Conservation (phyloP, 2,113 vertebrate genomes). For the Dolichotis patagonum region DNA sequence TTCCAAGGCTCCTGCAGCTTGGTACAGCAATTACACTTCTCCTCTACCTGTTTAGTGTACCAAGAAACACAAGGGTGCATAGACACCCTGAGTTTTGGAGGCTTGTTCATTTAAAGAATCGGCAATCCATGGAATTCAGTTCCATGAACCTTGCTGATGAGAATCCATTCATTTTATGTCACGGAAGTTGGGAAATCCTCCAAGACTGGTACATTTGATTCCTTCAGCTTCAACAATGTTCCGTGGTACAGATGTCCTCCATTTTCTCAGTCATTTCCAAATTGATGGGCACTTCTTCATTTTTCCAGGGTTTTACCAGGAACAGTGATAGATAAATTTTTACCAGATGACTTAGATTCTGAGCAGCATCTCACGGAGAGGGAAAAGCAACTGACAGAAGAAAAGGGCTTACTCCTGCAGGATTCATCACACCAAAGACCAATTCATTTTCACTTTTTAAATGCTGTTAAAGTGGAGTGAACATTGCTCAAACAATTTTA, state of each 20-base stretch:
- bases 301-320: neutral
- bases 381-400: neutral
- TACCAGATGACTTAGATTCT: neutral
- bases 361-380: neutral
- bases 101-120: neutral
- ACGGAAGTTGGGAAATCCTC: neutral
- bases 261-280: neutral
- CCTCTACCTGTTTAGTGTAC: neutral
- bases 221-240: neutral
- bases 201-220: neutral
- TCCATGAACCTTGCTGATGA: neutral
- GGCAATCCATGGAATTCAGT: neutral
- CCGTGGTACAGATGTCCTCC: neutral
- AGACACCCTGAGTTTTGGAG: neutral
- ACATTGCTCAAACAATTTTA: no score
- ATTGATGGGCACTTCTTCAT: neutral
- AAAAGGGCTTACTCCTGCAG: neutral
- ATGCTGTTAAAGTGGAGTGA: neutral
- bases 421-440: neutral
- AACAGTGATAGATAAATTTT: neutral
- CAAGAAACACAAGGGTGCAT: neutral
- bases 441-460: neutral
- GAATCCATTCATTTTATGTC: neutral
- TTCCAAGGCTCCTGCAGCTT: neutral
- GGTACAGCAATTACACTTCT: neutral